phyloP scores from a whole-genome alignment of 1,140 invertebrate genomes.

The Tyrophagus putrescentiae region DNA sequence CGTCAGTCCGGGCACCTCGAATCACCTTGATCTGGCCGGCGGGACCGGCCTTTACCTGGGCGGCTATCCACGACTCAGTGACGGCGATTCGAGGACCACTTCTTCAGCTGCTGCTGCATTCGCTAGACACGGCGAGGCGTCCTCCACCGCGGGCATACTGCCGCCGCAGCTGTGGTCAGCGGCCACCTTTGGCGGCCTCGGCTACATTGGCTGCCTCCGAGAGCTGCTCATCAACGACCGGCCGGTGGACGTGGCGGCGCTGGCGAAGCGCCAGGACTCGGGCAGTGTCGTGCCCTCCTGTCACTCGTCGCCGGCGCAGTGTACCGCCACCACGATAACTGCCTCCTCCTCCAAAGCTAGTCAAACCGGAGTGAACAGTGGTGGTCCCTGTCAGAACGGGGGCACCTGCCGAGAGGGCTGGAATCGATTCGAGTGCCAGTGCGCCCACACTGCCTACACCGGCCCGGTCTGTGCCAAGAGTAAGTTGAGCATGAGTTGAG shows the following conservation, averaged over 20 bases:
- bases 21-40: constrained; percentile 62
- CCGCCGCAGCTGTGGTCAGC: constrained; percentile 82
- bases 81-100: constrained; percentile 32
- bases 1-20: constrained; percentile 63
- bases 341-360: too few species aligned
- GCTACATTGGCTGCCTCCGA: constrained; percentile 86
- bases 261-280: constrained; percentile 72
- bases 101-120: too few species aligned
- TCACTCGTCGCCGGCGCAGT: constrained; percentile 62
- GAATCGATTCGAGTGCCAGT: constrained; percentile 92
- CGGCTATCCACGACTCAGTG: constrained; percentile 42
- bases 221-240: constrained; percentile 84
- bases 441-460: constrained; percentile 67
- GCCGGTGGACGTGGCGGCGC: constrained; percentile 71
- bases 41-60: constrained; percentile 80
- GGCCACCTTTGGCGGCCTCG: constrained; percentile 62
- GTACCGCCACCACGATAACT: too few species aligned
- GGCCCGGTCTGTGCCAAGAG: constrained; percentile 82
- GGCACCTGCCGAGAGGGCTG: constrained; percentile 81
- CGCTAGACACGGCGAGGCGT: too few species aligned
- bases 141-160: constrained; percentile 49
- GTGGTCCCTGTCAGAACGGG: constrained; percentile 78
- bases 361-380: too few species aligned
- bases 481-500: constrained; percentile 30
- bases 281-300: constrained; percentile 74